These are phyloP conservation scores for Epizoanthus ramosus DNA, from an alignment of 92 coral and sea anemone genomes.

Conservation along the genomic window DNA sequence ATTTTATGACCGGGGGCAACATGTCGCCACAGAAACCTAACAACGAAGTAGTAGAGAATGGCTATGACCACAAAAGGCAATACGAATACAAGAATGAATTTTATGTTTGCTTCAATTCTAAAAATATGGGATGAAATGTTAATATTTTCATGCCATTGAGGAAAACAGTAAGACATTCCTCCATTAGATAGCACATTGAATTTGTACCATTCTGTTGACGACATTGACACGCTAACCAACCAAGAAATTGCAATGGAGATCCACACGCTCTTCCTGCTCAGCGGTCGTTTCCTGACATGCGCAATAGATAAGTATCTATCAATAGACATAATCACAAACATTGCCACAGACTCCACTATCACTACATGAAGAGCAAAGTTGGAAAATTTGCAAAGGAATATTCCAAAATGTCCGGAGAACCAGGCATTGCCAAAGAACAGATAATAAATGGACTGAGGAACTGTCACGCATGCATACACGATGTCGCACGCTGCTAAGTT, in stretches of 20 bases:
- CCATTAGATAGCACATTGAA: background rate
- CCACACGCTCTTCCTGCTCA: slow-evolving; percentile 16
- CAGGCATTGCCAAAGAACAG: slow-evolving; percentile 1
- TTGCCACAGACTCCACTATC: slow-evolving; percentile 15
- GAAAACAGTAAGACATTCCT: background rate
- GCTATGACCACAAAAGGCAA: slow-evolving; percentile 10
- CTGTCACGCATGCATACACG: slow-evolving; percentile 22
- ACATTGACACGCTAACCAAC: slow-evolving; percentile 8
- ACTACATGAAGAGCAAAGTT: slow-evolving; percentile 17
- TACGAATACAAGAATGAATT: slow-evolving; percentile 15
- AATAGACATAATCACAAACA: slow-evolving; percentile 14
- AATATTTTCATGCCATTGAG: background rate
- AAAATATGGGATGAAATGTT: background rate
- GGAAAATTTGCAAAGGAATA: slow-evolving; percentile 11
- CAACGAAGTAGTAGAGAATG: background rate
- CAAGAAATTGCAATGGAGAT: slow-evolving; percentile 14
- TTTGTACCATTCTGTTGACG: slow-evolving; percentile 17
- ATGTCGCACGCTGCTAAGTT: slow-evolving; percentile 40
- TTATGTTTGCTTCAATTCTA: background rate
- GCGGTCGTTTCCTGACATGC: slow-evolving; percentile 33
- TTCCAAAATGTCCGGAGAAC: slow-evolving; percentile 38
- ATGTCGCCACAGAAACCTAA: slow-evolving; percentile 21
- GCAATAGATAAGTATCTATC: slow-evolving; percentile 41
- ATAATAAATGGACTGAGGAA: slow-evolving; percentile 9
- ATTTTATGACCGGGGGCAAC: slow-evolving; percentile 34